Conservation (phyloP, 2,797 vertebrate genomes). For the Lagodon rhomboides region DNA sequence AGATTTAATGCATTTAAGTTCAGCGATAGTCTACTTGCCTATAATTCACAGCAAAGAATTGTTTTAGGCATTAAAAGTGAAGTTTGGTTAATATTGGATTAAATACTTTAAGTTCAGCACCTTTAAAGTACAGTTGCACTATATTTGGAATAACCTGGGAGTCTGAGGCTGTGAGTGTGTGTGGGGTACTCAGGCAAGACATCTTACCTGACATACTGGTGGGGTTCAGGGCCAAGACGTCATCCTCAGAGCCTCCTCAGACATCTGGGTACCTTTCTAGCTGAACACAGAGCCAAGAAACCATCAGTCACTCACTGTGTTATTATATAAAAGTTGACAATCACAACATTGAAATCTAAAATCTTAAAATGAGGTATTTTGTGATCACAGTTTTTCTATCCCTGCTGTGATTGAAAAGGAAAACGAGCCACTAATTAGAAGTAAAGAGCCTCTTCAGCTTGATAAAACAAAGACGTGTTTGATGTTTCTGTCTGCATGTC, state of each 20-base stretch:
- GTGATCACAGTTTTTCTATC: neutral
- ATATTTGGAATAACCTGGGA: neutral
- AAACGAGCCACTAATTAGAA: neutral
- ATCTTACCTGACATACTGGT: slow-evolving; percentile 89
- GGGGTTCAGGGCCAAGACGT: slow-evolving; percentile 83
- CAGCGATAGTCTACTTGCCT: no score
- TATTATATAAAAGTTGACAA: neutral
- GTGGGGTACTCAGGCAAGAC: no score
- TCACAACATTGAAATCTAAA: neutral
- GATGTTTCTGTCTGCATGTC: slow-evolving; percentile 1
- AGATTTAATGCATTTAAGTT: neutral
- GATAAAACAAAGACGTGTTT: slow-evolving; percentile 3
- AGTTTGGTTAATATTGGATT: neutral
- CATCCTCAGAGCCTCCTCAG: slow-evolving; percentile 83
- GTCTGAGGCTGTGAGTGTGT: neutral
- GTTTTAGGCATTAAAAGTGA: neutral
- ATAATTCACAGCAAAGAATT: neutral
- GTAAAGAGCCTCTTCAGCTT: slow-evolving; percentile 10
- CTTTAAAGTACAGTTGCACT: neutral
- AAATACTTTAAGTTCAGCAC: neutral
- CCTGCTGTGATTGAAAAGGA: neutral
- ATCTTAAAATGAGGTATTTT: neutral
- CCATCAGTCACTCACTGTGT: slow-evolving; percentile 6
- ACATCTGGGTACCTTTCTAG: slow-evolving; percentile 75
- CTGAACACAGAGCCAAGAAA: slow-evolving; percentile 40